Base-by-base conservation (phyloP, 2,797 vertebrate species). In the Champsocephalus esox region DNA sequence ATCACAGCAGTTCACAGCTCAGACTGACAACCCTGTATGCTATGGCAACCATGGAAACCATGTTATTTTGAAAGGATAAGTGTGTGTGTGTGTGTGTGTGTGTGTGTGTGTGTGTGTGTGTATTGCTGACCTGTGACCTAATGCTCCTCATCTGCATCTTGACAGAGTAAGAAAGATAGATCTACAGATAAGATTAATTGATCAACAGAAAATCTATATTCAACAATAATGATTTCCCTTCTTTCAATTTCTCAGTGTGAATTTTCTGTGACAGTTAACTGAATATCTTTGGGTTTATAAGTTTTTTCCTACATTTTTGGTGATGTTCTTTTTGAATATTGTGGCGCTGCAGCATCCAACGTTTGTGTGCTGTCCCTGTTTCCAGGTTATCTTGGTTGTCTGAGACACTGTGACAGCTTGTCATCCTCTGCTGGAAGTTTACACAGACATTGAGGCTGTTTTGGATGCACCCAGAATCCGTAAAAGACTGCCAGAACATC, bases 351-450 rank as follows among this genome's bases (percentile, higher is more conserved):
- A 64, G 70, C 56, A 45, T 68, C 71, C 73, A 24, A 41, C 32
- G 55, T 73, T 13, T 71, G 49, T 79, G 79, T 45, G 75, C 46
- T 44, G 61, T 58, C 77, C 44, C 70, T 81, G 71, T 83, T 84
- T 69, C 81, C 80, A 66, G 45, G 70, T 59, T 11, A 8, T 73
- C 55, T 70, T 60, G 67, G 55, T 74, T 79, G 68, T 77, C 72
- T 48, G 67, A 84, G 77, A 86, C 83, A 73, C 63, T 19, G 44
- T 79, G 85, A 85, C 88, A 82, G 85, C 85, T 73, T 74, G 82
- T 86, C 87, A 91, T 61, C 83, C 83, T 81, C 75, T 67, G 79
- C 86, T 87, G 86, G 88, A 84, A 91, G 80, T 79, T 82, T 71
- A 84, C 84, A 86, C 68, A 43, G 14, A 84, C 54, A 66, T 61